Conservation (phyloP, 2,113 vertebrate species). For the Ceuthmochares aereus region DNA sequence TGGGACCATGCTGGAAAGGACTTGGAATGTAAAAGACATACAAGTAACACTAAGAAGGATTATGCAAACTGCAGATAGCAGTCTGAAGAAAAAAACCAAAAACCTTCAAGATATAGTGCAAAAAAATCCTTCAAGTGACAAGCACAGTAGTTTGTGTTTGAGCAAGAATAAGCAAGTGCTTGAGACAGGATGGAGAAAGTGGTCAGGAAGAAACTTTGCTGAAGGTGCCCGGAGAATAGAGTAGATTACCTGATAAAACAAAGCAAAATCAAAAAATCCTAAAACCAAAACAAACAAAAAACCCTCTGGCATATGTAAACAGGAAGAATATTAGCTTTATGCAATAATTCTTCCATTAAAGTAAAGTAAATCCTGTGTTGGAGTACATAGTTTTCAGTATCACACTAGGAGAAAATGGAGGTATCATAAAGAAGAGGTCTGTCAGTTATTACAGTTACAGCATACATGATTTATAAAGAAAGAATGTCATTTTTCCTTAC, state of each 20-base stretch:
- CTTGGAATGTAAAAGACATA: background rate
- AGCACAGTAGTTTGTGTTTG: rapidly evolving
- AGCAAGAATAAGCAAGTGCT: background rate
- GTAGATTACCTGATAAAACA: background rate
- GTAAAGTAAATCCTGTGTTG: background rate
- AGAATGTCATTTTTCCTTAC: background rate
- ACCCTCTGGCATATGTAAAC: background rate
- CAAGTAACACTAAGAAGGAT: background rate
- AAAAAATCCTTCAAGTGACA: background rate
- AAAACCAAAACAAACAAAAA: too few relatives aligned
- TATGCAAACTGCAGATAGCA: background rate
- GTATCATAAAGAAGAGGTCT: background rate
- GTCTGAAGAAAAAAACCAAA: background rate
- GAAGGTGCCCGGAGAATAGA: background rate
- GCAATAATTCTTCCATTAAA: background rate
- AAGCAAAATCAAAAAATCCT: background rate
- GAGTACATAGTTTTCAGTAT: background rate
- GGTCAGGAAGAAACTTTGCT: background rate
- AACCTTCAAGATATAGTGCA: background rate
- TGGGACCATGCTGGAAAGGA: background rate
- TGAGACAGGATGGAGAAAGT: background rate
- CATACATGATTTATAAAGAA: background rate
- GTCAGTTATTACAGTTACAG: background rate
- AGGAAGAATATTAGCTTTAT: background rate
- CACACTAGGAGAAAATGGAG: background rate